A percentile compares a stretch with the other conserved stretches of the same genome.
Evolutionary conservation across 37 sponge, comb jelly and placozoan genomes (phyloP).

Genomic region (Corticium candelabrum): DNA sequence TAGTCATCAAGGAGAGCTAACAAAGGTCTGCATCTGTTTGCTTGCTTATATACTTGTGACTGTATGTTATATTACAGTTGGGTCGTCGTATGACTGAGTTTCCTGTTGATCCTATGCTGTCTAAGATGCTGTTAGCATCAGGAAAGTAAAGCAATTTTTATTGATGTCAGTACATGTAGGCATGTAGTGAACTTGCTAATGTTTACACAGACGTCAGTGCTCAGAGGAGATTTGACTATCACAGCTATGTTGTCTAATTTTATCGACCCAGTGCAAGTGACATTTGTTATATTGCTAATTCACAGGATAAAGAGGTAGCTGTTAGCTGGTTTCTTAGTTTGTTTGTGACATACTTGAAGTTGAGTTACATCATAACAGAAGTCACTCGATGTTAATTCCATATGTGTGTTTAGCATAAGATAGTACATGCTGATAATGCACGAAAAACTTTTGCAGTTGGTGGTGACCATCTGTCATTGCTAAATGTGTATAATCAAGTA

Average conservation of each 20-base stretch:
- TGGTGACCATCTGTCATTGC: slow-evolving; percentile 96
- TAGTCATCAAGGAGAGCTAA: slow-evolving; percentile 95
- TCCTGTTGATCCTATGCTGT: slow-evolving; percentile 97
- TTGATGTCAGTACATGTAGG: slow-evolving; percentile 20
- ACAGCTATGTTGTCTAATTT: slow-evolving; percentile 95
- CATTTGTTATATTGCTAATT: too few relatives aligned
- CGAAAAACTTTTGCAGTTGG: slow-evolving; percentile 91
- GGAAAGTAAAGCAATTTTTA: slow-evolving; percentile 61
- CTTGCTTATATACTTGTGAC: too few relatives aligned
- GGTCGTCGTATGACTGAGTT: slow-evolving; percentile 98
- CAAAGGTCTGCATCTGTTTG: slow-evolving; percentile 45
- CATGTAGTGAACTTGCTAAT: too few relatives aligned
- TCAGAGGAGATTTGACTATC: too few relatives aligned
- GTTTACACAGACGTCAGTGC: too few relatives aligned
- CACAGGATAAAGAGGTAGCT: too few relatives aligned
- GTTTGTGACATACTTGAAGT: too few relatives aligned
- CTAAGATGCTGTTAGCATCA: slow-evolving; percentile 94
- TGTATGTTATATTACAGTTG: too few relatives aligned
- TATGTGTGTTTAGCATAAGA: slow-evolving; percentile 44
- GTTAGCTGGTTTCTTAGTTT: too few relatives aligned
- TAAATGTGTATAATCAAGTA: slow-evolving; percentile 95
- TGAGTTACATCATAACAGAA: too few relatives aligned
- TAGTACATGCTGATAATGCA: slow-evolving; percentile 92
- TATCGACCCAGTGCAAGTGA: too few relatives aligned
- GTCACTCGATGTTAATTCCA: too few relatives aligned